Base-by-base conservation (phyloP, 2,888 invertebrate species). In the Spodoptera picta region DNA sequence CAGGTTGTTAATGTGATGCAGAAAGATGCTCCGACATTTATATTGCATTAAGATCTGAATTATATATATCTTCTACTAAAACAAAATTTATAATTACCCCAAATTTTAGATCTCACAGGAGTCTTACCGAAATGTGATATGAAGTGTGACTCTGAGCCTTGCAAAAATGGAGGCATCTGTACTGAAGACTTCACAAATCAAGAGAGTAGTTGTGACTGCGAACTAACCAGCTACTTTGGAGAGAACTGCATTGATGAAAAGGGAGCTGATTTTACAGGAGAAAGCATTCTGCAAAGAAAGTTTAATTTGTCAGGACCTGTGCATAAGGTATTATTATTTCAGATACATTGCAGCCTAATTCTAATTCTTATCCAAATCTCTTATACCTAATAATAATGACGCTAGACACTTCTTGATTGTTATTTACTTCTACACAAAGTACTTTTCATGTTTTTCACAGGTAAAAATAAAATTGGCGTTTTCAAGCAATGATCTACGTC, bases 181-280 rank as follows among this genome's bases (percentile, higher is more conserved):
- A 97, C 97, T 3, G 98, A 98, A 89, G 97, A 98, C 86, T 99
- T 99, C 87, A 96, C 96, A 12, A 96, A 97, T 69, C 97, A 98
- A 80, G 97, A 97, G 73, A 97, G 98, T 75, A 97, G 97, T 10
- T 99, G 99, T 84, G 97, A 98, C 75, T 98, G 98, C 79, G 97
- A 98, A 79, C 96, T 97, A 68, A 98, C 98, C 0, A 98, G 98
- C 62, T 98, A 98, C 86, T 97, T 97, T 76, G 98, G 98, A 12
- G 98, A 98, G 79, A 96, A 96, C 81, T 98, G 98, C 83, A 96
- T 97, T 75, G 98, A 98, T 90, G 98, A 98, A 87, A 98, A 98
- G 85, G 98, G 98, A 0, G 98, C 98, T 0, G 97, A 97, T 82
- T 98, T 98, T 78, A 97, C 97, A 76, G 98, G 98, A 0, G 97